Evolutionary conservation across 2,797 vertebrate species (phyloP), one percentile per base, ranked within the genome.

Genomic region (Gephyroberyx darwinii): DNA sequence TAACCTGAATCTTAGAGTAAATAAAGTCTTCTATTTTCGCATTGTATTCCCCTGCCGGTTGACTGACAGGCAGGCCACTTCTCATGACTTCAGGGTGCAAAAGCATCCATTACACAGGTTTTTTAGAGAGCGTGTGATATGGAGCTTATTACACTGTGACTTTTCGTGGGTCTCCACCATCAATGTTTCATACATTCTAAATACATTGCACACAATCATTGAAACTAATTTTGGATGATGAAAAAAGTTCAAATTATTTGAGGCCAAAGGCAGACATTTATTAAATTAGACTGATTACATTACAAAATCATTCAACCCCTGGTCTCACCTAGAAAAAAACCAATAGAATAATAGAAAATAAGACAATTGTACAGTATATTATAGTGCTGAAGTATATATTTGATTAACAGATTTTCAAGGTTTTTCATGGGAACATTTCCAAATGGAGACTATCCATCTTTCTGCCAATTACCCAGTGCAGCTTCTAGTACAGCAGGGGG

Each of bases 271-370:
- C 5, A 16, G 16, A 39, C 5, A 19, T 80, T 84, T 75, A 85
- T 72, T 75, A 71, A 78, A 74, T 48, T 67, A 65, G 4, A 68
- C 12, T 10, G 8, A 57, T 74, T 71, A 61, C 20, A 76, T 62
- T 51, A 72, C 53, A 76, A 45, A 75, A 26, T 19, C 9, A 74
- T 59, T 48, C 35, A 26, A 31, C 33, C 60, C 13, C 13, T 45
- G 16, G 14, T 56, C 41, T 37, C 19, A 52, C 52, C 10, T 22
- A 20, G 19, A 43, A 9, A 52, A 12, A 58, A 62, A 63, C 65
- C 35, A 93, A 86, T 13, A 76, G 65, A 87, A 88, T 78, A 75
- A 61, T 83, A 87, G 86, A 88, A 58, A 71, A 91, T 53, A 61
- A 75, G 50, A 71, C 69, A 62, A 5, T 20, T 37, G 19, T 1